phyloP scores from a whole-genome alignment of 2,888 invertebrate species.

The Anaspis maculata region DNA sequence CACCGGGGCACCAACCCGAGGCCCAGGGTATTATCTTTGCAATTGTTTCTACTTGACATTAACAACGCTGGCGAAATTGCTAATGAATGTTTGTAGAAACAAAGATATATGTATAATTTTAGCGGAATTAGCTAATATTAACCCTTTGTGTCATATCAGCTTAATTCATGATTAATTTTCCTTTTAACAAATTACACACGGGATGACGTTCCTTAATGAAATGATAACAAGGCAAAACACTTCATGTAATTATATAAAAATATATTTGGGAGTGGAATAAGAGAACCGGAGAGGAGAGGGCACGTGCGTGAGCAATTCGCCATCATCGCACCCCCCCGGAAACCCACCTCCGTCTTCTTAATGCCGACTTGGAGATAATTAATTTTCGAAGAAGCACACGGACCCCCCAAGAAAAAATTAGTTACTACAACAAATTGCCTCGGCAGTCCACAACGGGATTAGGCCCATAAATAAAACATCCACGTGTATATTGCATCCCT shows the following conservation, averaged over 20 bases:
- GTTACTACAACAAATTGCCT: too few relatives aligned
- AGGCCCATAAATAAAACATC: too few relatives aligned
- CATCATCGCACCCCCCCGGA: background rate
- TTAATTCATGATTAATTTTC: constrained; percentile 30
- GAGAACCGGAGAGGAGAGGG: too few relatives aligned
- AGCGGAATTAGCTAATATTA: constrained; percentile 27
- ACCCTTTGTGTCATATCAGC: constrained; percentile 25
- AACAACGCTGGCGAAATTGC: constrained; percentile 29
- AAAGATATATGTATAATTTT: constrained; percentile 29
- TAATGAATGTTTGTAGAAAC: constrained; percentile 33
- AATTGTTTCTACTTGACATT: constrained; percentile 32
- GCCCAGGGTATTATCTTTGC: constrained; percentile 27
- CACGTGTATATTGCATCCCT: too few relatives aligned
- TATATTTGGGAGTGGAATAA: constrained; percentile 18
- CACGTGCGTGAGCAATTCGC: background rate
- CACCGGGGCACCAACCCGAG: constrained; percentile 2
- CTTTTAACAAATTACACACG: constrained; percentile 27
- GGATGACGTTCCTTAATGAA: constrained; percentile 28
- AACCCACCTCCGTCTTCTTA: background rate
- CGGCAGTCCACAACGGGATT: too few relatives aligned
- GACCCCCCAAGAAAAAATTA: too few relatives aligned
- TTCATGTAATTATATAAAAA: constrained; percentile 28
- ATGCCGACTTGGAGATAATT: too few relatives aligned
- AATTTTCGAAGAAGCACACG: too few relatives aligned
- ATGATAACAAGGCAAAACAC: constrained; percentile 24